These are phyloP conservation scores for Fistularia tabacaria DNA, from an alignment of 2,797 vertebrate species.

Conservation along the genomic window DNA sequence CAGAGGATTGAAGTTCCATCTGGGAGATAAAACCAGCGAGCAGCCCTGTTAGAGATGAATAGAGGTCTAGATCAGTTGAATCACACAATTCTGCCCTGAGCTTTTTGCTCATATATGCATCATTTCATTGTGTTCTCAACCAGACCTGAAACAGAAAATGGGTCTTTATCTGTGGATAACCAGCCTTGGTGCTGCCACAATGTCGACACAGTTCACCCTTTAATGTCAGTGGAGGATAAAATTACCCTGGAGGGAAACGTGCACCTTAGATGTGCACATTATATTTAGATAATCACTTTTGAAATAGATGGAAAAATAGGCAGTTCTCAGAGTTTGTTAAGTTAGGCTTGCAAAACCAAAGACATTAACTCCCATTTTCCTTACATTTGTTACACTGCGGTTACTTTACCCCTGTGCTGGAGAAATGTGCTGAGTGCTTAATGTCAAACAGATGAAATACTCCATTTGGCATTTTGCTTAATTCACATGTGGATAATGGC, in stretches of 20 bases:
- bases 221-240: slow-evolving; percentile 29
- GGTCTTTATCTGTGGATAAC: slow-evolving; percentile 42
- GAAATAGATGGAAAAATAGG: slow-evolving; percentile 10
- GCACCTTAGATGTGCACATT: slow-evolving; percentile 21
- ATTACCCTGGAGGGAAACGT: slow-evolving; percentile 18
- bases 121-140: slow-evolving; percentile 35
- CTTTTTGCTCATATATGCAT: slow-evolving; percentile 47
- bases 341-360: slow-evolving; percentile 13
- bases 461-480: slow-evolving; percentile 29
- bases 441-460: slow-evolving; percentile 40
- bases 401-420: slow-evolving; percentile 10
- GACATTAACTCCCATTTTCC: slow-evolving; percentile 11
- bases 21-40: slow-evolving; percentile 42
- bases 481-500: slow-evolving; percentile 39
- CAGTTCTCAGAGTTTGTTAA: not conserved
- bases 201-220: slow-evolving; percentile 33
- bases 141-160: slow-evolving; percentile 44
- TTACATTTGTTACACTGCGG: slow-evolving; percentile 3
- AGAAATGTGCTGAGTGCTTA: slow-evolving; percentile 20
- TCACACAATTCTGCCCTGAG: slow-evolving; percentile 36
- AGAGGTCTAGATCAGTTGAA: slow-evolving; percentile 43
- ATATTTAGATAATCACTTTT: slow-evolving; percentile 32
- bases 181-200: slow-evolving; percentile 28
- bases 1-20: slow-evolving; percentile 27
- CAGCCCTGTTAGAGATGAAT: slow-evolving; percentile 44